Conservation (phyloP, 1,140 invertebrate species). For the Euura lappo region DNA sequence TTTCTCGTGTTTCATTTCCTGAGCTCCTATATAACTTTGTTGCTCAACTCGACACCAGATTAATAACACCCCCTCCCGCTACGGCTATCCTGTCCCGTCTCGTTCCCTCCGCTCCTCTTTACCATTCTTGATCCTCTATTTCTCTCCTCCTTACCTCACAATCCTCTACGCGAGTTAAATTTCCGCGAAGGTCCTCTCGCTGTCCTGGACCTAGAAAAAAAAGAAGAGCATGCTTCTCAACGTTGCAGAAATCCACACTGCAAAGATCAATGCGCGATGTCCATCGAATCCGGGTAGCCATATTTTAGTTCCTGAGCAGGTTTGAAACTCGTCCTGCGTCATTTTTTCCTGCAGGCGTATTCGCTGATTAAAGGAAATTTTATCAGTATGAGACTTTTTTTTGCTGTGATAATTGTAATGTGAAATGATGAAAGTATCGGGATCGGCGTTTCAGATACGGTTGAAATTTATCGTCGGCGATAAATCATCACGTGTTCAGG, state of each 20-base stretch:
- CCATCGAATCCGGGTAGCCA: conserved; percentile 39
- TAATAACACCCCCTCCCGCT: conserved; percentile 50
- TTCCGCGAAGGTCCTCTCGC: conserved; percentile 20
- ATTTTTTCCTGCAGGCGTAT: no score
- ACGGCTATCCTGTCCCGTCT: conserved; percentile 21
- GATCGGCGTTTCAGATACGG: no score
- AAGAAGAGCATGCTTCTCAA: conserved; percentile 23
- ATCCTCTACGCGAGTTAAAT: not conserved
- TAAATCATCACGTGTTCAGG: no score
- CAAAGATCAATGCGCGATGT: conserved; percentile 37
- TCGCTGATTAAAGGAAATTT: no score
- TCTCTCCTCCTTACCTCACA: not conserved
- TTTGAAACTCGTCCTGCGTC: no score
- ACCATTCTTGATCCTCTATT: no score
- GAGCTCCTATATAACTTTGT: conserved; percentile 64
- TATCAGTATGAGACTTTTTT: no score
- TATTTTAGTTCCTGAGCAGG: conserved; percentile 30
- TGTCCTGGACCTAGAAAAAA: no score
- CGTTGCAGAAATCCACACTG: conserved; percentile 36
- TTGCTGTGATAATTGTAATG: no score
- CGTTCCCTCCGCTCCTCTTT: conserved; percentile 23
- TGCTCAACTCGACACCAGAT: conserved; percentile 62
- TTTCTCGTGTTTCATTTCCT: conserved; percentile 61
- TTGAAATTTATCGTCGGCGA: no score
- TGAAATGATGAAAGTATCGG: no score